phyloP scores from a whole-genome alignment of 2,888 invertebrate species.

The Sepiola atlantica region DNA sequence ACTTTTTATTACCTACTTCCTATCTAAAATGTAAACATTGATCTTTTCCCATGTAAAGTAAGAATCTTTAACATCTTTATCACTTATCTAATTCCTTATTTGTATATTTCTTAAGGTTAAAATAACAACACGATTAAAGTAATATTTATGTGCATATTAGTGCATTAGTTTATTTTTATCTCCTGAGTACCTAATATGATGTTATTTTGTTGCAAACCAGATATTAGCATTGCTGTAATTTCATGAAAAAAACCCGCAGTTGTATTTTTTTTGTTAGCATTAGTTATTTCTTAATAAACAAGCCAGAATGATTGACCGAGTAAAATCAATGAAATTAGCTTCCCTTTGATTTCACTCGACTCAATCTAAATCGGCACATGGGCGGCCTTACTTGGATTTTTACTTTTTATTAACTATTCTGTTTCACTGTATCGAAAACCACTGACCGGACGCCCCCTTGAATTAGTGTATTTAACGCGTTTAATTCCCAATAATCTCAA shows the following conservation, averaged over 20 bases:
- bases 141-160: background rate
- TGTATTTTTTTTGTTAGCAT: background rate
- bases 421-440: background rate
- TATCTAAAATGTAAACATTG: too few relatives aligned
- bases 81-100: background rate
- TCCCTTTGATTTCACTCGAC: background rate
- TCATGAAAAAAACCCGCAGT: background rate
- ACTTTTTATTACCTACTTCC: too few relatives aligned
- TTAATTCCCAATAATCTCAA: background rate
- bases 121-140: background rate
- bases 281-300: background rate
- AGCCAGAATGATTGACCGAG: background rate
- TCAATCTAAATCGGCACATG: background rate
- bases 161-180: background rate
- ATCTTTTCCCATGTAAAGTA: too few relatives aligned
- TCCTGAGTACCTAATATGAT: background rate
- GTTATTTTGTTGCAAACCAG: background rate
- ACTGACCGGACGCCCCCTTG: background rate
- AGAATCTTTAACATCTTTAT: too few relatives aligned
- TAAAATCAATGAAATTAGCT: constrained; percentile 9
- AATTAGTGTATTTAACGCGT: background rate
- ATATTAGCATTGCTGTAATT: background rate
- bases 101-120: background rate
- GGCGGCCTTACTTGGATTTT: background rate
- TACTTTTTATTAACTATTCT: too few relatives aligned